A percentile compares a stretch with the other conserved stretches of the same genome.
These are phyloP conservation scores for Periophthalmus modestus DNA, from an alignment of 2,113 vertebrate genomes.

Conservation along the genomic window DNA sequence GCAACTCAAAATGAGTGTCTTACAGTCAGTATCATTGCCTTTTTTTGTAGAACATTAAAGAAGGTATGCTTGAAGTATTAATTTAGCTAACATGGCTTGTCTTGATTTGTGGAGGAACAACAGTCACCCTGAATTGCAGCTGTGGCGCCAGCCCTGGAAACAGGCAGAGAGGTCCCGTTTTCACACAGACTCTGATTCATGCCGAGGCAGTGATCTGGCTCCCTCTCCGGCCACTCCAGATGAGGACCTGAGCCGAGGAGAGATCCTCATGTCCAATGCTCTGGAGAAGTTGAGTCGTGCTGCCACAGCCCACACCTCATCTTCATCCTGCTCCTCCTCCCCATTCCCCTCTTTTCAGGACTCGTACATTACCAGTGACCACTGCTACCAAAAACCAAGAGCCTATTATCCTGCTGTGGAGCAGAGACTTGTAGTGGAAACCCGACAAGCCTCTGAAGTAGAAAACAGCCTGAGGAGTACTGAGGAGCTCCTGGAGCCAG, in stretches of 20 bases:
- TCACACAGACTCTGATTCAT: slow-evolving; percentile 62
- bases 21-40: slow-evolving; percentile 83
- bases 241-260: slow-evolving; percentile 65
- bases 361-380: slow-evolving; percentile 94
- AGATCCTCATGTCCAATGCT: slow-evolving; percentile 64
- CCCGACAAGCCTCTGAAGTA: slow-evolving; percentile 82
- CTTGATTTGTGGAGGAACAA: slow-evolving; percentile 77
- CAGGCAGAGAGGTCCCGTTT: slow-evolving; percentile 78
- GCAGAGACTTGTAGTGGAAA: slow-evolving; percentile 93
- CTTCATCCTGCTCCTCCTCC: slow-evolving; percentile 59
- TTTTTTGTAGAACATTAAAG: not conserved
- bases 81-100: not conserved
- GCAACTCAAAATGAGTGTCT: slow-evolving; percentile 94
- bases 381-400: slow-evolving; percentile 97
- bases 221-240: slow-evolving; percentile 61
- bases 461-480: slow-evolving; percentile 86
- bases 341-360: slow-evolving; percentile 83
- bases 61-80: not conserved
- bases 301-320: slow-evolving; percentile 55
- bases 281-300: slow-evolving; percentile 82
- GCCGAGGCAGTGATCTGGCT: slow-evolving; percentile 40
- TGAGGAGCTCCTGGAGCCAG: slow-evolving; percentile 81
- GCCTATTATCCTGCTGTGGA: slow-evolving; percentile 92
- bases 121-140: slow-evolving; percentile 88
- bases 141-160: slow-evolving; percentile 95